Base-by-base conservation (phyloP, 2,888 invertebrate species). In the Ophion ventricosus region DNA sequence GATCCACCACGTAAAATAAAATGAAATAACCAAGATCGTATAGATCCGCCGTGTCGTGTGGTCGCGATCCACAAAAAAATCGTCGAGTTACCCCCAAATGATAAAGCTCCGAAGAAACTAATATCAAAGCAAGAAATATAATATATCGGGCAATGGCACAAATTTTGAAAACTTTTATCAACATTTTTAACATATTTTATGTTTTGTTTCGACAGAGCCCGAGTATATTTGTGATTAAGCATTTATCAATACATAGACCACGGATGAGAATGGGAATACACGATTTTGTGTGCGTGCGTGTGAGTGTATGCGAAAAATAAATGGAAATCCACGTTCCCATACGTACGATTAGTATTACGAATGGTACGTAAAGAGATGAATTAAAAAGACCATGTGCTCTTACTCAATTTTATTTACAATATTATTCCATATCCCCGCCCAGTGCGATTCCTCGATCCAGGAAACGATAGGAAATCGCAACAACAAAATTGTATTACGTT, bases 81-180 rank as follows among this genome's bases (percentile, higher is more conserved):
- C 49, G 20, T 70, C 75, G 70, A 70, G n/a, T 11, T 14, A 26
- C 8, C 35, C 23, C 10, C 56, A 23, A 29, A 35, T 35, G 20
- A 70, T 57, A 35, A 70, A 70, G 2, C 8, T 8, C 25, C 7
- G 20, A 57, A 72, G 57, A 57, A 26, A 56, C 35, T 14, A 61
- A 29, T 63, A 56, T 35, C 61, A 14, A 77, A 49, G 49, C 26
- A 2, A 74, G 49, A 54, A 35, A 56, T 64, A 56, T 17, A 57
- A 59, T 78, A 54, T 66, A 25, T 70, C 70, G 74, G 79, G 79
- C 74, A 83, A 79, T 59, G 11, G 82, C 74, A 75, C 82, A 54
- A 25, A 80, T 72, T 43, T 54, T 69, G 40, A 4, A 54, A 20
- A 40, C 35, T 77, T 72, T 35, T 59, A 66, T 54, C 8, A 25